Evolutionary conservation across 2,797 vertebrate species (phyloP).

Genomic region (Rhodeus uyekii): DNA sequence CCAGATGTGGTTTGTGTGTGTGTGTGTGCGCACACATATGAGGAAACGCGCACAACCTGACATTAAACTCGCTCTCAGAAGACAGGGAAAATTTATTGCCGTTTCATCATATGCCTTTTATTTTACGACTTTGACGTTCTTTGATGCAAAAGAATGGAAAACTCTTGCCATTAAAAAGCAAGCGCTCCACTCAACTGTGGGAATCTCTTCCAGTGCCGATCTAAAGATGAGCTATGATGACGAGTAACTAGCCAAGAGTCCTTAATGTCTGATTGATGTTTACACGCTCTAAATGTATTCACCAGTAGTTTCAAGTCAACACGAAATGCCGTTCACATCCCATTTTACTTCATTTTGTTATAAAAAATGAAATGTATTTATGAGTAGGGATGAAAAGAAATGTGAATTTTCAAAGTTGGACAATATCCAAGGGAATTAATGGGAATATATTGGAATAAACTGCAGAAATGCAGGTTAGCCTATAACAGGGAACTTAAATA

Average conservation of each 20-base stretch:
- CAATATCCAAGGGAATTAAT: not conserved
- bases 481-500: not conserved
- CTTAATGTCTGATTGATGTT: slow-evolving; percentile 39
- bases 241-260: slow-evolving; percentile 49
- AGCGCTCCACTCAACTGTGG: slow-evolving; percentile 4
- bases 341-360: not conserved
- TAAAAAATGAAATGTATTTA: not conserved
- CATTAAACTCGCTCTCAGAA: slow-evolving; percentile 27
- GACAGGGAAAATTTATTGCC: not conserved
- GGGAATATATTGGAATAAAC: not conserved
- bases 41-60: slow-evolving; percentile 14
- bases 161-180: not conserved
- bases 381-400: not conserved
- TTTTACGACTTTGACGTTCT: slow-evolving; percentile 23
- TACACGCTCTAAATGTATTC: not conserved
- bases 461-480: not conserved
- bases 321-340: not conserved
- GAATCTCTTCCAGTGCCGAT: slow-evolving; percentile 30
- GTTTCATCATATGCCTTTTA: slow-evolving; percentile 26
- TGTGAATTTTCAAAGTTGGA: not conserved
- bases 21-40: not conserved
- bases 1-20: slow-evolving; percentile 25
- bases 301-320: not conserved
- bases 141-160: slow-evolving; percentile 7
- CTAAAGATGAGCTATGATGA: slow-evolving; percentile 42